Conservation (phyloP, 2,888 invertebrate species). For the Metallyticus violacea region DNA sequence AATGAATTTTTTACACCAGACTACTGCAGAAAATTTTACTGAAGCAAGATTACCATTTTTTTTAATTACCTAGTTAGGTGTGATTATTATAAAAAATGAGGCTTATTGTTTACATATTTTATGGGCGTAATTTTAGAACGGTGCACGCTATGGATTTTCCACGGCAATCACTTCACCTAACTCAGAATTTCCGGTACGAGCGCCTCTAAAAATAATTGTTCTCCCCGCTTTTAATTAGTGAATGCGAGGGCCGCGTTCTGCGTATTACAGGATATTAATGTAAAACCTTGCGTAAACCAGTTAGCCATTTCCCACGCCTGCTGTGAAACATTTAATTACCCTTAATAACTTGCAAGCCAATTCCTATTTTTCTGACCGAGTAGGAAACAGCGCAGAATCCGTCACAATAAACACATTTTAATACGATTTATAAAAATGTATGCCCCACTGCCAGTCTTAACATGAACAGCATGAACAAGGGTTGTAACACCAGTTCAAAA, state of each 20-base stretch:
- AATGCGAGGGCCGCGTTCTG: not conserved
- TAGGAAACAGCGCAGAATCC: not conserved
- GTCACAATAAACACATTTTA: not conserved
- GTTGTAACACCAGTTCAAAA: no score
- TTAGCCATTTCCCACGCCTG: not conserved
- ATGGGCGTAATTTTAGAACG: no score
- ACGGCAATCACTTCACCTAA: no score
- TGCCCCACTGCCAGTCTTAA: not conserved
- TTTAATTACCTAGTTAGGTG: no score
- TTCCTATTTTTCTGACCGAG: not conserved
- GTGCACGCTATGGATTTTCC: no score
- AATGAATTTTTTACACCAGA: no score
- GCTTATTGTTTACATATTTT: no score
- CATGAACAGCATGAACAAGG: no score
- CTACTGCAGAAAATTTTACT: no score
- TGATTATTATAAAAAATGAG: no score
- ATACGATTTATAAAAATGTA: not conserved
- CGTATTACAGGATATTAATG: not conserved
- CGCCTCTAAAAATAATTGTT: not conserved
- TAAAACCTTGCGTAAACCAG: not conserved
- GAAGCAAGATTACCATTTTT: no score
- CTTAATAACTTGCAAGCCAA: not conserved
- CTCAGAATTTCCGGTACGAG: not conserved
- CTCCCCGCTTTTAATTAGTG: not conserved
- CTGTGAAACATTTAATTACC: not conserved